Evolutionary conservation across 1,140 invertebrate genomes (phyloP).

Genomic region (Conopomorpha cramerella): DNA sequence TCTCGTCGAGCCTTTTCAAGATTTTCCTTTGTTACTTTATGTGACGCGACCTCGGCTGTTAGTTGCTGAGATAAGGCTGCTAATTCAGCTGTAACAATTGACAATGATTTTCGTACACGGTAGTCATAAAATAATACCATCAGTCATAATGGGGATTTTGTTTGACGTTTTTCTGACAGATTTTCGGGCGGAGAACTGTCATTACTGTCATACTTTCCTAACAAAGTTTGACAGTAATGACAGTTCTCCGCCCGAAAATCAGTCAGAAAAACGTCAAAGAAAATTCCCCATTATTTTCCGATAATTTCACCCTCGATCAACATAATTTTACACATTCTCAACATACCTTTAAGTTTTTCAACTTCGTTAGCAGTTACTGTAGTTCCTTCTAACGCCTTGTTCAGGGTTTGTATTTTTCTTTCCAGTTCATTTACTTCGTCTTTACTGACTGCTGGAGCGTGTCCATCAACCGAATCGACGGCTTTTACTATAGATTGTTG

Average conservation of each 20-base stretch:
- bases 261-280: too few relatives aligned
- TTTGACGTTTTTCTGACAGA: too few relatives aligned
- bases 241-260: too few relatives aligned
- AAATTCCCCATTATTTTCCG: too few relatives aligned
- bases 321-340: conserved; percentile 5
- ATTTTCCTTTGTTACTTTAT: conserved; percentile 59
- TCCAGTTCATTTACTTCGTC: conserved; percentile 22
- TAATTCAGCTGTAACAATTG: conserved; percentile 42
- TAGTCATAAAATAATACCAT: too few relatives aligned
- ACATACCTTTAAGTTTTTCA: conserved; percentile 33
- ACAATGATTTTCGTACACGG: too few relatives aligned
- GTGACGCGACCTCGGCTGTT: conserved; percentile 58
- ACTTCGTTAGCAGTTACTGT: conserved; percentile 23
- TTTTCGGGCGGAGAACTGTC: too few relatives aligned
- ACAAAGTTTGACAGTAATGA: too few relatives aligned
- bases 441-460: conserved; percentile 5
- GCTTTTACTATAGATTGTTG: conserved; percentile 4
- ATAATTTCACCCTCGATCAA: too few relatives aligned
- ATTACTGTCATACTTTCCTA: too few relatives aligned
- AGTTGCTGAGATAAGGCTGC: conserved; percentile 48
- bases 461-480: too few relatives aligned
- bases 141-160: too few relatives aligned
- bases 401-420: conserved; percentile 22
- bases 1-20: conserved; percentile 72
- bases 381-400: conserved; percentile 31